Evolutionary conservation across 2,888 invertebrate species (phyloP), one percentile per base, ranked within the genome.

Genomic region (Bruchidius siliquastri): DNA sequence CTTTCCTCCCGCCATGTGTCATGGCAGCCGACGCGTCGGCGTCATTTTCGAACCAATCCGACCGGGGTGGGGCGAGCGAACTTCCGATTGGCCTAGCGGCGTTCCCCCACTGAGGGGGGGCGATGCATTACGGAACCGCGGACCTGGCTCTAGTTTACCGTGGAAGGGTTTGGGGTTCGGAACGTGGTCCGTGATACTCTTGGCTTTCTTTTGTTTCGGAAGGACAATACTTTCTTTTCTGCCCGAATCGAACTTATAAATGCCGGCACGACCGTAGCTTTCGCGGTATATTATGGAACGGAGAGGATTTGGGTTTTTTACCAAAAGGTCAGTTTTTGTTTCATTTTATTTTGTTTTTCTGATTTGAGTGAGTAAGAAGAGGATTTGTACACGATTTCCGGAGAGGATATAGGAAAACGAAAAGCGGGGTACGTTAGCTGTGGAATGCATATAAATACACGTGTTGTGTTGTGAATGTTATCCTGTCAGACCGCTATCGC

Each of bases 281-380:
- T 88, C 88, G 88, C 87, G 88, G 89, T 88, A 90, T 83, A 91
- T 89, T 90, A 92, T 92, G 92, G 92, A 92, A 91, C 92, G 92
- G 90, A 91, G 92, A 90, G 91, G 91, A 90, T 91, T 90, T 90
- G 92, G 91, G 90, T 92, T 92, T 90, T 92, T 91, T 91, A 92
- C 92, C 87, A 92, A 92, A 92, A 92, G 92, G 92, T 92, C 91
- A 91, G 91, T 90, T 89, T 86, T 84, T 78, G 74, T 78, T 82
- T 83, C 87, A 86, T 87, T 87, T 84, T 26, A 70, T 26, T 70
- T 70, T 26, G n/a, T 18, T 68, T 68, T 68, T 68, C 21, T 68
- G 20, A 18, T 68, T 68, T 49, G 13, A 49, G 49, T 49, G 49
- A 72, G 72, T 30, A 70, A 70, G 74, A 74, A 74, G 74, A 74